phyloP scores from a whole-genome alignment of 2,113 vertebrate species.

The Heliornis fulica region DNA sequence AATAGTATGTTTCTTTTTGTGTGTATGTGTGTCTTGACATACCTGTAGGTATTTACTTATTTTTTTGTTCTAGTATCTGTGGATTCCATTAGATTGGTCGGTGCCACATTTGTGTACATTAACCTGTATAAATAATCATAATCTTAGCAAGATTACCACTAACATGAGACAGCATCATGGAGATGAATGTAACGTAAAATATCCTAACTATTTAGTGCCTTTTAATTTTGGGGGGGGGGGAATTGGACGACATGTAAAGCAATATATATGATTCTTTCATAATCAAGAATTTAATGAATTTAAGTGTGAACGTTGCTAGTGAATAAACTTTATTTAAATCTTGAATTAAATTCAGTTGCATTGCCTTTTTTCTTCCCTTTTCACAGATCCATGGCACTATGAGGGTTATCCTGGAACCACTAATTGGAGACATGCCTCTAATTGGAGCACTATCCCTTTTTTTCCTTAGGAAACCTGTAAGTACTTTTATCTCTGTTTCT shows the following conservation, averaged over 20 bases:
- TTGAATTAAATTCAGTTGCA: not conserved
- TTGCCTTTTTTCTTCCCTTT: not conserved
- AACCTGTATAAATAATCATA: not conserved
- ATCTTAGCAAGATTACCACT: not conserved
- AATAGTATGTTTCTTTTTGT: not conserved
- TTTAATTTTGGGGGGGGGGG: fast-evolving
- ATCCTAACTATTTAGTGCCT: not conserved
- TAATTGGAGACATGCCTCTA: constrained; percentile 95
- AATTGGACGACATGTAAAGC: not conserved
- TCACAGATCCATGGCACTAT: constrained; percentile 90
- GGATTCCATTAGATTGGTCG: not conserved
- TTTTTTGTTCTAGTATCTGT: not conserved
- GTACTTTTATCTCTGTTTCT: constrained; percentile 18
- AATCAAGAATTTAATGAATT: not conserved
- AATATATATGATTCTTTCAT: not conserved
- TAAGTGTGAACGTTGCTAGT: not conserved
- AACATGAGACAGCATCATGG: not conserved
- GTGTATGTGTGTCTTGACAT: not conserved
- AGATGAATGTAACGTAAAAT: not conserved
- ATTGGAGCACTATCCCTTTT: constrained; percentile 92
- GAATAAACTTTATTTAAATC: not conserved
- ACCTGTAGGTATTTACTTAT: not conserved
- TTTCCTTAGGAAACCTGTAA: constrained; percentile 95
- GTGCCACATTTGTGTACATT: not conserved
- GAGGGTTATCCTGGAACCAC: constrained; percentile 93